These are phyloP conservation scores for Podarcis raffonei DNA, from an alignment of 2,113 vertebrate species.

Conservation along the genomic window DNA sequence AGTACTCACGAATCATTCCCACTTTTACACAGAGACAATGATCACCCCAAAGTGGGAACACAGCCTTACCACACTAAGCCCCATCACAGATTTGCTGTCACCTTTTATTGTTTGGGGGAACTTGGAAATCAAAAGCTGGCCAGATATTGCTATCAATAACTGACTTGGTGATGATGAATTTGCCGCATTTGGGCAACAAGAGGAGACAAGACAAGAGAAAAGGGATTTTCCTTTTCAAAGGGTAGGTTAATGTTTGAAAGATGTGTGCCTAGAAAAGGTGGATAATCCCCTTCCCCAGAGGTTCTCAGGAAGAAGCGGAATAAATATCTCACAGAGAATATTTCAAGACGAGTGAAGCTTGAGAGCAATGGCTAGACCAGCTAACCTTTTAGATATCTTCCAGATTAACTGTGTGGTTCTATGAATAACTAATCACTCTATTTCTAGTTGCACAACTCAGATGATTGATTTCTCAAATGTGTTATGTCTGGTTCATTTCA, in stretches of 20 bases:
- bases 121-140: slow-evolving; percentile 10
- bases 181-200: not conserved
- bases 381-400: not conserved
- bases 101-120: not conserved
- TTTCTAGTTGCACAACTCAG: not conserved
- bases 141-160: not conserved
- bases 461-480: not conserved
- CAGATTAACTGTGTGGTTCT: not conserved
- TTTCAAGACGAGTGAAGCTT: not conserved
- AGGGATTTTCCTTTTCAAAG: not conserved
- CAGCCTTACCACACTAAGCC: slow-evolving; percentile 1
- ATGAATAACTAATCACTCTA: not conserved
- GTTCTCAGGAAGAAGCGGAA: not conserved
- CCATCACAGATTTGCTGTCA: not conserved
- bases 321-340: not conserved
- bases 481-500: not conserved
- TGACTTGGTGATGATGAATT: not conserved
- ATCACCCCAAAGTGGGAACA: not conserved
- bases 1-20: slow-evolving; percentile 2
- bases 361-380: not conserved
- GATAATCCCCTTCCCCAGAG: not conserved
- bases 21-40: slow-evolving; percentile 6
- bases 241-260: not conserved
- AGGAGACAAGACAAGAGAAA: not conserved
- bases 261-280: not conserved